Base-by-base conservation (phyloP, 1,140 invertebrate species). In the Brachionus rotundiformis region DNA sequence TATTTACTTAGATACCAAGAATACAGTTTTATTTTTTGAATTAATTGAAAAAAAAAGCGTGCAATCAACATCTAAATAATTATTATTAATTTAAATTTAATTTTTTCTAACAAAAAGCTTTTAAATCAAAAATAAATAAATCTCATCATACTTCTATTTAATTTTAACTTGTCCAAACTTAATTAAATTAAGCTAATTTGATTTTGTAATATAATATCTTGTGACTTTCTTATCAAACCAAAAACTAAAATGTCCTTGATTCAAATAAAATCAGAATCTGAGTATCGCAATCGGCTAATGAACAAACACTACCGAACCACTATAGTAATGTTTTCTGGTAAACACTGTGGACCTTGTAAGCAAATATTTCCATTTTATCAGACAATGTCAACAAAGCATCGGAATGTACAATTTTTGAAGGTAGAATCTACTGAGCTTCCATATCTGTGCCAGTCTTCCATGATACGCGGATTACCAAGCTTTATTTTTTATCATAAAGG, bases 401-500 rank as follows among this genome's bases (percentile, higher is more conserved):
- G 13, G 16, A 47, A 68, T 6, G 44, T 81, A 3, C 33, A 71
- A 16, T 81, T 25, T 36, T 65, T 81, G 25, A 81, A 81, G 29
- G 16, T 65, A n/a, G 59, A 81, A 6, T 54, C 47, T 5, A 59
- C 44, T 19, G 33, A 63, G n/a, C 11, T 63, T 8, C 76, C 76
- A 31, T 13, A 59, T 31, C n/a, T 79, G 27, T 33, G 25, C 23
- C 59, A 79, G 36, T 33, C 36, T 25, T 23, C 31, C n/a, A 31
- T 11, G 29, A 29, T 79, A n/a, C 76, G 47, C 16, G 47, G 47
- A 25, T 19, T 79, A 39, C 49, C 49, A 4, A 79, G 44, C 6
- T 79, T 79, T 63, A 13, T 59, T 11, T 79, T 79, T 33, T 79
- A 31, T 27, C 47, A 79, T 27, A 79, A 54, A 11, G 76, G 76